phyloP scores from a whole-genome alignment of 2,888 invertebrate genomes.

The Andricus curvator region DNA sequence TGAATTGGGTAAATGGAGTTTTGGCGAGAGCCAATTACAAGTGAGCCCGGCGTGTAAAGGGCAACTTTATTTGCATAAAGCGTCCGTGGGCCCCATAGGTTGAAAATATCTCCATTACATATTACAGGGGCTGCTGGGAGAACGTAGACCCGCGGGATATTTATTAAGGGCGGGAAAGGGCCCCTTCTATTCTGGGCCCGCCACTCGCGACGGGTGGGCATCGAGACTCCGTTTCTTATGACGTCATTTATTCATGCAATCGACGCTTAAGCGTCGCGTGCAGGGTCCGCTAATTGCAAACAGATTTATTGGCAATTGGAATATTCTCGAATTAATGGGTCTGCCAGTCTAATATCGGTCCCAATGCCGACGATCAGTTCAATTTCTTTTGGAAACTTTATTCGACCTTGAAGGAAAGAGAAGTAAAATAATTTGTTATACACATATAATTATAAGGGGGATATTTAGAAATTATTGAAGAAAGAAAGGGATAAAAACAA shows the following conservation, averaged over 20 bases:
- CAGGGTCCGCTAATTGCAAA: slow-evolving; percentile 75
- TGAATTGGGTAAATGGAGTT: slow-evolving; percentile 31
- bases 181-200: slow-evolving; percentile 46
- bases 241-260: slow-evolving; percentile 66
- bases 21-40: slow-evolving; percentile 68
- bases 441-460: too few relatives aligned
- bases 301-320: slow-evolving; percentile 73
- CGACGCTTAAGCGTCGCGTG: slow-evolving; percentile 63
- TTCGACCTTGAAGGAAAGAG: background rate
- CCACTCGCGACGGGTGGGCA: slow-evolving; percentile 69
- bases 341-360: background rate
- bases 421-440: too few relatives aligned
- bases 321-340: slow-evolving; percentile 37
- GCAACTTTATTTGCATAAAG: slow-evolving; percentile 75
- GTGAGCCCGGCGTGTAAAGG: slow-evolving; percentile 67
- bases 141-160: slow-evolving; percentile 59
- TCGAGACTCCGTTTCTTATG: slow-evolving; percentile 68
- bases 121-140: slow-evolving; percentile 62
- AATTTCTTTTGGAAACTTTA: background rate
- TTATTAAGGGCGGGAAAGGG: slow-evolving; percentile 62
- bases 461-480: background rate
- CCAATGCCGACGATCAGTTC: background rate
- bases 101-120: slow-evolving; percentile 73
- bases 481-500: background rate
- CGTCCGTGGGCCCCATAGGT: slow-evolving; percentile 60